A percentile compares a stretch with the other conserved stretches of the same genome.
Evolutionary conservation across 2,113 vertebrate species (phyloP).

Genomic region (Bambusicola thoracicus): DNA sequence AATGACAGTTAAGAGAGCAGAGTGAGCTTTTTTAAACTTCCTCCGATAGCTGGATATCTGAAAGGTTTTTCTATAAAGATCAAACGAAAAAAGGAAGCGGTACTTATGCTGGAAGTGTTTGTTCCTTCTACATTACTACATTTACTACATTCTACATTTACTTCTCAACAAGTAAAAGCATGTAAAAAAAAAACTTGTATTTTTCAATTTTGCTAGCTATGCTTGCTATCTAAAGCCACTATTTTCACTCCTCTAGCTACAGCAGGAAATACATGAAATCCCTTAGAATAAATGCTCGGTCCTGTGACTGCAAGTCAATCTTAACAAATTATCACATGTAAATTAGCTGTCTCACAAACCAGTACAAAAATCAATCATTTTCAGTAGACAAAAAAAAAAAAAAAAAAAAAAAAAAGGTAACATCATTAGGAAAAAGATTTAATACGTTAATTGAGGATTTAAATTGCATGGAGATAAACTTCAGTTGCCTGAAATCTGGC

Average conservation of each 20-base stretch:
- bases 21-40: neutral
- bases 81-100: neutral
- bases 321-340: slow-evolving; percentile 3
- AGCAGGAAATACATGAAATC: neutral
- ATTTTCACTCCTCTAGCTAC: neutral
- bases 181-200: neutral
- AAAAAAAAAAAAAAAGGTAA: neutral
- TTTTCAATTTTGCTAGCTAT: neutral
- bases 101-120: neutral
- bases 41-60: neutral
- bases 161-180: neutral
- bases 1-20: neutral
- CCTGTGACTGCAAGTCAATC: neutral
- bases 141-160: too few relatives aligned
- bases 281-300: neutral
- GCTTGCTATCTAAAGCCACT: neutral
- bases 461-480: slow-evolving; percentile 30
- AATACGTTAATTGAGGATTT: slow-evolving; percentile 40
- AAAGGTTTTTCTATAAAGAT: neutral
- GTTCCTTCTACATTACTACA: neutral
- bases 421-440: slow-evolving; percentile 41
- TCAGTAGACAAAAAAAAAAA: neutral
- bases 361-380: neutral
- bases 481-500: slow-evolving; percentile 5
- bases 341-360: slow-evolving; percentile 1